phyloP scores from a whole-genome alignment of 2,888 invertebrate species.

The Orthosia gothica region DNA sequence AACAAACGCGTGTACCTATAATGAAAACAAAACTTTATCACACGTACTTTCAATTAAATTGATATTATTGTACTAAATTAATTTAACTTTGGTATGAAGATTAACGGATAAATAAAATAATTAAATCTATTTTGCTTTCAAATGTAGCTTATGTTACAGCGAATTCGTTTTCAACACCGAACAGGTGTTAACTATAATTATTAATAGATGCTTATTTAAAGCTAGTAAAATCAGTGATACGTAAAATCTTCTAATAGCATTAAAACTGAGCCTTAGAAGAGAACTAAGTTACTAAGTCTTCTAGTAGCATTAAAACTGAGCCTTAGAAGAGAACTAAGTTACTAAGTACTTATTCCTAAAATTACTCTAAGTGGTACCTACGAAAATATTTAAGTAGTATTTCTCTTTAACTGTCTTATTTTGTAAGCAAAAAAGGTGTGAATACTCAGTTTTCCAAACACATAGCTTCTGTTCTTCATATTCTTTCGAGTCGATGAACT shows the following conservation, averaged over 20 bases:
- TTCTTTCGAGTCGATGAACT: too few relatives aligned
- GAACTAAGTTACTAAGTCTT: constrained; percentile 16
- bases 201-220: constrained; percentile 31
- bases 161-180: constrained; percentile 47
- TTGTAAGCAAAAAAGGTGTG: constrained; percentile 18
- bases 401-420: constrained; percentile 26
- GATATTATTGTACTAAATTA: constrained; percentile 21
- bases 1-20: constrained; percentile 5
- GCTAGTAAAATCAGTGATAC: constrained; percentile 52
- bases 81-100: constrained; percentile 39
- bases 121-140: constrained; percentile 7
- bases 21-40: constrained; percentile 4
- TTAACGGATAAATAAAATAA: constrained; percentile 20
- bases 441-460: background rate
- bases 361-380: constrained; percentile 43
- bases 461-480: background rate
- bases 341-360: constrained; percentile 23
- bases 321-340: constrained; percentile 13
- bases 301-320: constrained; percentile 43
- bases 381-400: constrained; percentile 16
- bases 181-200: constrained; percentile 22
- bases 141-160: constrained; percentile 42
- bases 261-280: constrained; percentile 32
- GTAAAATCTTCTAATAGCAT: constrained; percentile 44
- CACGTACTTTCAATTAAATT: constrained; percentile 2